phyloP scores from a whole-genome alignment of 2,797 vertebrate species.

The Antrozous pallidus region DNA sequence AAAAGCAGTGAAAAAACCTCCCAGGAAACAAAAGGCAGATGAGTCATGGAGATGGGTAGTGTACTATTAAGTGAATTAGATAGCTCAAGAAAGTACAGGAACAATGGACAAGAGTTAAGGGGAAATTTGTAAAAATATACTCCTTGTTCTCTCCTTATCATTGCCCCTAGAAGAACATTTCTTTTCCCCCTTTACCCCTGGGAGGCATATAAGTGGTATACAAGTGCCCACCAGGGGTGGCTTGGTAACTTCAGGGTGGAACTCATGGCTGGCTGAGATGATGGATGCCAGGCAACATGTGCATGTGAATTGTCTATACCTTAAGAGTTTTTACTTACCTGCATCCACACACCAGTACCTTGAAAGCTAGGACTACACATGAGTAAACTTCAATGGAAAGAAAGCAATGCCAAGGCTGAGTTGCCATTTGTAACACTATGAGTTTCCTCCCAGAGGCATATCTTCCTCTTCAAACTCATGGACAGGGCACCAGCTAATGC shows the following conservation, averaged over 20 bases:
- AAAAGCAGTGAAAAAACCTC: neutral
- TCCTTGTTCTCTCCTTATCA: neutral
- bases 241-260: neutral
- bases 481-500: neutral
- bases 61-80: neutral
- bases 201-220: neutral
- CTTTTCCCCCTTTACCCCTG: neutral
- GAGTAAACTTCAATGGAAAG: neutral
- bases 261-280: neutral
- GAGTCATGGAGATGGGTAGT: neutral
- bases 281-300: neutral
- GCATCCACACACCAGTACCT: neutral
- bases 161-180: neutral
- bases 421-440: neutral
- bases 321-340: neutral
- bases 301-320: neutral
- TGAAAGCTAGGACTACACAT: neutral
- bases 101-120: neutral
- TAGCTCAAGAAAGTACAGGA: neutral
- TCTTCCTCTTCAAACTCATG: neutral
- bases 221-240: neutral
- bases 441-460: neutral
- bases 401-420: neutral
- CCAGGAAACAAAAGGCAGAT: neutral
- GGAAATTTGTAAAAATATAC: neutral